Evolutionary conservation across 2,888 invertebrate species (phyloP).

Genomic region (Synergus laeviventris): DNA sequence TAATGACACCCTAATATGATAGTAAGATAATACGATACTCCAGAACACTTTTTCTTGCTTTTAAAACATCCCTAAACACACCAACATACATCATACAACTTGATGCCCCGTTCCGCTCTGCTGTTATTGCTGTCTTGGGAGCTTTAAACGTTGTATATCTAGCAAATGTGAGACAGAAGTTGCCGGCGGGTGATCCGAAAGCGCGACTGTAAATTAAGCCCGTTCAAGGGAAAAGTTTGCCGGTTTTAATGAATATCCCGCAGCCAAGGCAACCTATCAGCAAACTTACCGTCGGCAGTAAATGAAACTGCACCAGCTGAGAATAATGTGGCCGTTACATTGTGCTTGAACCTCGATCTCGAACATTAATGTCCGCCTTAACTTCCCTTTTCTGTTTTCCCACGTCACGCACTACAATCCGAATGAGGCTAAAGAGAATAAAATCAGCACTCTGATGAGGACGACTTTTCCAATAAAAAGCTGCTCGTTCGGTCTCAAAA

Average conservation of each 20-base stretch:
- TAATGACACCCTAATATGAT: no score
- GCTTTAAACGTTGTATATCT: slow-evolving; percentile 24
- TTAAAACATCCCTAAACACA: not conserved
- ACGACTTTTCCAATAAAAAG: not conserved
- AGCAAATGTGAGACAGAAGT: slow-evolving; percentile 25
- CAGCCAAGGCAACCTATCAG: slow-evolving; percentile 15
- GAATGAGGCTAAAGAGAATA: not conserved
- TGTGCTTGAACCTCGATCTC: slow-evolving; percentile 12
- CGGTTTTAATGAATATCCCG: slow-evolving; percentile 32
- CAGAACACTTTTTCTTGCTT: no score
- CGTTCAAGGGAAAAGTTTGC: slow-evolving; percentile 37
- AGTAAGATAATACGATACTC: no score
- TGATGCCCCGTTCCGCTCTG: not conserved
- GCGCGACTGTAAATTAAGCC: slow-evolving; percentile 35
- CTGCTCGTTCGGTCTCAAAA: not conserved
- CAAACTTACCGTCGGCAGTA: slow-evolving; percentile 44
- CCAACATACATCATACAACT: not conserved
- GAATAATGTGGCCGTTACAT: slow-evolving; percentile 59
- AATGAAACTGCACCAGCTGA: slow-evolving; percentile 57
- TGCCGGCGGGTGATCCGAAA: slow-evolving; percentile 30
- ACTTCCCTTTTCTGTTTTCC: not conserved
- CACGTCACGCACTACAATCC: not conserved
- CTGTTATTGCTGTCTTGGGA: slow-evolving; percentile 26
- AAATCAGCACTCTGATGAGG: not conserved
- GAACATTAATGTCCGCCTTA: slow-evolving; percentile 34